Evolutionary conservation across 2,113 vertebrate species (phyloP), one percentile per base, ranked within the genome.

Genomic region (Catharus fuscescens): DNA sequence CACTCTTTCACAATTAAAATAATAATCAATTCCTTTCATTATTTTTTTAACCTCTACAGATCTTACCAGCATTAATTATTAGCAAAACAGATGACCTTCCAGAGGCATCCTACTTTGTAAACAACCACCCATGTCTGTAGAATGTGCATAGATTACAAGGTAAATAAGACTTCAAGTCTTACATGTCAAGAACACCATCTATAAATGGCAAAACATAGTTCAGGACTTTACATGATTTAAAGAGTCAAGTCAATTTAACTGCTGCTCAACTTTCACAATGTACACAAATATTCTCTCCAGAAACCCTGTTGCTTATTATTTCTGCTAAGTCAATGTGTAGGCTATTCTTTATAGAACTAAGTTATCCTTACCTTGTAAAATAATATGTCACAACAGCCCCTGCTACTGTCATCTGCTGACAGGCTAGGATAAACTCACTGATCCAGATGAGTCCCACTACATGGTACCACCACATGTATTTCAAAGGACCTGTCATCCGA

Each of bases 351-450:
- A 61, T 21, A 90, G 31, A 84, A 21, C 14, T 19, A 47, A 40
- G 10, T 53, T 82, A 65, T 67, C 36, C 97, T 97, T 88, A 99
- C 99, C 99, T 99, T 89, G 99, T 99, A 80, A 99, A 99, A 97
- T 99, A 99, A 97, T 99, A 99, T 0, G 99, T 99, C 86, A 99
- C 99, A 76, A 99, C 99, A 31, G 99, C 99, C 28, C 99, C 99
- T 3, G 99, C 99, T 36, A 99, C 99, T 3, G 99, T 99, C 99
- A 99, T 99, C 98, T 99, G 99, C 96, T 99, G 99, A 97, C 99
- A 99, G 5, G 99, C 99, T 67, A 99, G 97, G 88, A 99, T 99
- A 96, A 99, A 99, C 95, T 99, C 99, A 1, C 99, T 99, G 96
- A 99, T 99, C 99, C 99, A 99, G 78, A 99, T 98, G 54, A 99